phyloP scores from a whole-genome alignment of 2,797 vertebrate genomes.

The Melopsittacus undulatus region DNA sequence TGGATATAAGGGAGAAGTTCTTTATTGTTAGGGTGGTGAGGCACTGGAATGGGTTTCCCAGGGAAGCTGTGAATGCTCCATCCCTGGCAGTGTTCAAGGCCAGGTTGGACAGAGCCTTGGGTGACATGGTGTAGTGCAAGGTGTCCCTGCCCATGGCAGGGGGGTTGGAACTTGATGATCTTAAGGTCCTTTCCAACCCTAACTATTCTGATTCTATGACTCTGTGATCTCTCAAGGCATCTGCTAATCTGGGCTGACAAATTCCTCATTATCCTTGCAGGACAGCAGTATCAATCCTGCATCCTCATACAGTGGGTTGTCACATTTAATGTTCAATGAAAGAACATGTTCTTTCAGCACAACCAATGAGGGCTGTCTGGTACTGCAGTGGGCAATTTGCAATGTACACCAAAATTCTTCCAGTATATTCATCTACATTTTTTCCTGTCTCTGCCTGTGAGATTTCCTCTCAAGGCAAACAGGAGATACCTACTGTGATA shows the following conservation, averaged over 20 bases:
- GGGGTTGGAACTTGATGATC: too few relatives aligned
- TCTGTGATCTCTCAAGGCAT: background rate
- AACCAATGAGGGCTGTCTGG: background rate
- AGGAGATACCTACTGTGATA: background rate
- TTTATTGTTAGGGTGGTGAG: too few relatives aligned
- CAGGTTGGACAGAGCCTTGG: too few relatives aligned
- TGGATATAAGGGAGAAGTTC: too few relatives aligned
- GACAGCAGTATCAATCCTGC: background rate
- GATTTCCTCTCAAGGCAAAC: background rate
- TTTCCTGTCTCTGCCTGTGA: background rate
- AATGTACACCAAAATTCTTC: background rate
- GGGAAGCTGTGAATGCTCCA: too few relatives aligned
- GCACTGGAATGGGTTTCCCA: too few relatives aligned
- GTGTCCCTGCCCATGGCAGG: too few relatives aligned
- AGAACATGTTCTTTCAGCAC: background rate
- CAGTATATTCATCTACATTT: background rate
- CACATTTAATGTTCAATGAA: background rate
- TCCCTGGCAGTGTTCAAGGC: too few relatives aligned
- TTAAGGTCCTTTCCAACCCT: too few relatives aligned
- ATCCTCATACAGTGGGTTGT: background rate
- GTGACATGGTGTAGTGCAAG: too few relatives aligned
- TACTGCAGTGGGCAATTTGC: background rate
- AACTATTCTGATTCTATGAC: too few relatives aligned
- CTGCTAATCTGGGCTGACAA: conserved; percentile 3
- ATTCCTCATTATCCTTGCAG: conserved; percentile 36